Conservation (phyloP, 2,797 vertebrate species). For the Manis javanica region DNA sequence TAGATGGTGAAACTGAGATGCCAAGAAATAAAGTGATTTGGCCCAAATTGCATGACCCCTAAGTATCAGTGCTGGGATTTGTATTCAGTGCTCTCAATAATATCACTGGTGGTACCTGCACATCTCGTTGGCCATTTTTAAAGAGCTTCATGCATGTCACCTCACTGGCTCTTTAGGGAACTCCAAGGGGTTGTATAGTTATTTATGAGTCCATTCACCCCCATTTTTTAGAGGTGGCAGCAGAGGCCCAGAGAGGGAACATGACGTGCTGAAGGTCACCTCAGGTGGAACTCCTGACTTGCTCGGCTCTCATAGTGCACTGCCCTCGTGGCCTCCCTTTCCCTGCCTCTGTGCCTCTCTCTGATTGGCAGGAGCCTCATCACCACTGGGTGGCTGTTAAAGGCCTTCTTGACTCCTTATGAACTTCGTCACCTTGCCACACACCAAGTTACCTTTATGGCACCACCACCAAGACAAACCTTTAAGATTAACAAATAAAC, state of each 20-base stretch:
- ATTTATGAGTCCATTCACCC: too few species aligned
- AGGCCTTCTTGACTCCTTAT: constrained; percentile 77
- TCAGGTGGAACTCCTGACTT: rapidly evolving
- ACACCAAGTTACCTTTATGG: constrained; percentile 71
- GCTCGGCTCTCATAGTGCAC: neutral
- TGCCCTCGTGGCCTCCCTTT: rapidly evolving
- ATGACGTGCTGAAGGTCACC: neutral
- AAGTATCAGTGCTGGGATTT: neutral
- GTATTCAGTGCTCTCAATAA: rapidly evolving
- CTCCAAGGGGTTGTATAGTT: neutral
- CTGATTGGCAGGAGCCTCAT: constrained; percentile 50
- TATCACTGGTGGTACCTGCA: rapidly evolving
- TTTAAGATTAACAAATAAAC: constrained; percentile 74
- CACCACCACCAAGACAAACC: constrained; percentile 60
- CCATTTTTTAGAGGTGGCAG: neutral
- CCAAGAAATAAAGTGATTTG: neutral
- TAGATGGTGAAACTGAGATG: neutral
- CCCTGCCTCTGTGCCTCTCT: neutral
- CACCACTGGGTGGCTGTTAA: constrained; percentile 65
- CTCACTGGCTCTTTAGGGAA: neutral
- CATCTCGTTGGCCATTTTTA: neutral
- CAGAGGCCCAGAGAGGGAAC: neutral
- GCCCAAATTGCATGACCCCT: rapidly evolving
- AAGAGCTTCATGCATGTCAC: constrained; percentile 30
- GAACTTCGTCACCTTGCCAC: constrained; percentile 70